A percentile compares a stretch with the other conserved stretches of the same genome.
phyloP scores from a whole-genome alignment of 1,140 invertebrate genomes.

The Drosophila punjabiensis region DNA sequence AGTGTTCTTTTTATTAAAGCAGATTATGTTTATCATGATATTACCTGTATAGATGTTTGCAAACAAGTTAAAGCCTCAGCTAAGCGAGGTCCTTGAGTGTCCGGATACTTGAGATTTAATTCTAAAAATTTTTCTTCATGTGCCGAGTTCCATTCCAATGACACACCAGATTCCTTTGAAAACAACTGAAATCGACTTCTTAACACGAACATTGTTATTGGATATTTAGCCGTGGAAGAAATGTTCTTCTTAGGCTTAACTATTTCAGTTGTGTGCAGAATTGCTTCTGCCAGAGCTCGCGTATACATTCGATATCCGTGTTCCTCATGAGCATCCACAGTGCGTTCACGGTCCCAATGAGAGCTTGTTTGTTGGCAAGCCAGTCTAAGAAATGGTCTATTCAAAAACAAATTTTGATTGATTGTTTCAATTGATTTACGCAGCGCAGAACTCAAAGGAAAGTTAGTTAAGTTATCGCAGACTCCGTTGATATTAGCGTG shows the following conservation, averaged over 20 bases:
- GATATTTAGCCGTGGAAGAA: not conserved
- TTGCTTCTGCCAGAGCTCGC: conserved; percentile 59
- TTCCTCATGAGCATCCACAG: conserved; percentile 22
- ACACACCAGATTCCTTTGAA: conserved; percentile 5
- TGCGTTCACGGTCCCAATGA: conserved; percentile 52
- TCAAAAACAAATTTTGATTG: conserved; percentile 82
- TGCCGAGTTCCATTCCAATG: conserved; percentile 25
- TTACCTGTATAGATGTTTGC: conserved; percentile 79
- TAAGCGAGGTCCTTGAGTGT: conserved; percentile 43
- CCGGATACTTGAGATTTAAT: conserved; percentile 38
- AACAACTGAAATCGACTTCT: conserved; percentile 32
- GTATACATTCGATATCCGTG: conserved; percentile 74
- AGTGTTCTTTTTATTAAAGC: not conserved
- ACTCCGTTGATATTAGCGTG: not conserved
- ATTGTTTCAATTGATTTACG: conserved; percentile 4
- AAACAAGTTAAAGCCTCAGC: conserved; percentile 74
- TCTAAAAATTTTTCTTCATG: conserved; percentile 51
- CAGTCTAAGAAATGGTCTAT: conserved; percentile 88
- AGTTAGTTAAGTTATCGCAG: conserved; percentile 85
- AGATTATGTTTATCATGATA: conserved; percentile 36
- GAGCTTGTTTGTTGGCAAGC: conserved; percentile 86
- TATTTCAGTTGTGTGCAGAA: conserved; percentile 40
- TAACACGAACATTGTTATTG: conserved; percentile 30
- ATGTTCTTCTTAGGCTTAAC: conserved; percentile 19
- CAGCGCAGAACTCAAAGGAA: conserved; percentile 87